phyloP scores from a whole-genome alignment of 2,888 invertebrate species.

The Xestia ashworthii region DNA sequence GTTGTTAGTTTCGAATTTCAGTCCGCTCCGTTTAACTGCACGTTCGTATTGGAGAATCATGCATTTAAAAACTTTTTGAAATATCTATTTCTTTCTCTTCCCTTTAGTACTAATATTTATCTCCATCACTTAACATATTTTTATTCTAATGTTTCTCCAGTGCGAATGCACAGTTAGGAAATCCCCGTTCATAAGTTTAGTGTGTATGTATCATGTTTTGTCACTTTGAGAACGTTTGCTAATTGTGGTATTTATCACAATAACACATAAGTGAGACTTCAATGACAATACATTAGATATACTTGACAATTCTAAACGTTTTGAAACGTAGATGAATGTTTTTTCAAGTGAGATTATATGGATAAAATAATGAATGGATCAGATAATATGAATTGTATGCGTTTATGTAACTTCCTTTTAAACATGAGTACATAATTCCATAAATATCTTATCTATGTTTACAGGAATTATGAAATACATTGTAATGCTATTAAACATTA shows the following conservation, averaged over 20 bases:
- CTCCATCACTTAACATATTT: not conserved
- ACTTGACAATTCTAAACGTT: not conserved
- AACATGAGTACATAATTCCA: not conserved
- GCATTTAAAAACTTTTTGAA: not conserved
- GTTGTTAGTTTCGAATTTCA: not conserved
- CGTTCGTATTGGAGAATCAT: not conserved
- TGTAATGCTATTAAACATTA: not conserved
- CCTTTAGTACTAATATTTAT: not conserved
- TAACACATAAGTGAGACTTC: not conserved
- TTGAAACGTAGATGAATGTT: not conserved
- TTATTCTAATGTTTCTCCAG: not conserved
- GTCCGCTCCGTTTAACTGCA: not conserved
- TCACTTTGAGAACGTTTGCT: conserved; percentile 15
- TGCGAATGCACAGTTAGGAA: not conserved
- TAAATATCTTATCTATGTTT: not conserved
- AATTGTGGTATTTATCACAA: conserved; percentile 1
- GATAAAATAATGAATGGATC: not conserved
- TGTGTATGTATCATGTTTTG: not conserved
- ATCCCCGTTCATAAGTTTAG: not conserved
- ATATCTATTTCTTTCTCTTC: not conserved
- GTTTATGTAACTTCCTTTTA: conserved; percentile 15
- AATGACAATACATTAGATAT: not conserved
- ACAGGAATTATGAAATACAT: not conserved
- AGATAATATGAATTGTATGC: too few relatives aligned
- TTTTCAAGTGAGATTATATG: not conserved